Evolutionary conservation across 2,797 vertebrate genomes (phyloP), one percentile per base, ranked within the genome.

Genomic region (Rhinichthys osculus): DNA sequence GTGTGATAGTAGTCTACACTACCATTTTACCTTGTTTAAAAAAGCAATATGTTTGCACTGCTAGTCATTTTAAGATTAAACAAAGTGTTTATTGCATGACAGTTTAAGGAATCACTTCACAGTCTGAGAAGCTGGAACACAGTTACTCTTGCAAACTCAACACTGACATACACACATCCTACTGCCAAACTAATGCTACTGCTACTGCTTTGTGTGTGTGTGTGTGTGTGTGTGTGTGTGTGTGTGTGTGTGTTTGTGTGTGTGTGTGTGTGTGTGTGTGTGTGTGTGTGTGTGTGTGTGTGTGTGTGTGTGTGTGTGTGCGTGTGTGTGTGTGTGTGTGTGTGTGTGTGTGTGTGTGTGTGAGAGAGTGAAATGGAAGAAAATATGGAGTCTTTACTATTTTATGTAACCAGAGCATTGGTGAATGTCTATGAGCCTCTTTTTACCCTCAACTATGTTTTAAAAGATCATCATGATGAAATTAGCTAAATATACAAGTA

Each of bases 381-480:
- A 90, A 86, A 88, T 90, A 83, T 92, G 87, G 89, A 90, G 91
- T 91, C 90, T 93, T 91, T 89, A 87, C 91, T 93, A 92, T 92
- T 92, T 93, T 93, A 92, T 92, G 92, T 93, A 90, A 89, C 91
- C 87, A 89, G 91, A 93, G 91, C 93, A 93, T 91, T 89, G 91
- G 92, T 94, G 93, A 94, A 94, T 94, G 94, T 95, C 88, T 94
- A 93, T 85, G 78, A 91, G 93, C 91, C 91, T 89, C 86, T 89
- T 90, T 92, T 82, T 77, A 91, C 91, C 89, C 77, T 64, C 87
- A 88, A 72, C 78, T 89, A 87, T 96, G 93, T 93, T 95, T 92
- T 64, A 88, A 89, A 85, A 83, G 80, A 88, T 86, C 82, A 87
- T 88, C 78, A 82, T 85, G 80, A 85, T 79, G 81, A 86, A 85